Conservation (phyloP, 2,797 vertebrate genomes). For the Poliocrania exsul region DNA sequence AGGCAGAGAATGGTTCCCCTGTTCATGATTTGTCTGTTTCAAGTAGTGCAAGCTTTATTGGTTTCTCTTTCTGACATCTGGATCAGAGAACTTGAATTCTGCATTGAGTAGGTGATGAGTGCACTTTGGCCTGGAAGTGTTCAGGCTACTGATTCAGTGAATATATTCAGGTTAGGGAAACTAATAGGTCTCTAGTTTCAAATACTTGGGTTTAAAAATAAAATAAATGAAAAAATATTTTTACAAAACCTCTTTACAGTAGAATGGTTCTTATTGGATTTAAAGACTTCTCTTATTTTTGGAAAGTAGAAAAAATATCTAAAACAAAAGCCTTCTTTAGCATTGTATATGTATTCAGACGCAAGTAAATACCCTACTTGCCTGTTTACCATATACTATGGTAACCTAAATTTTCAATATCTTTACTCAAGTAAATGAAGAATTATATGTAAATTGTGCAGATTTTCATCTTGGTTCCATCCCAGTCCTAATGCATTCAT, state of each 20-base stretch:
- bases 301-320: background rate
- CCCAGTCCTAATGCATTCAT: background rate
- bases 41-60: background rate
- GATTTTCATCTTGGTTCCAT: background rate
- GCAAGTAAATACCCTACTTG: background rate
- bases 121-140: background rate
- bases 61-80: constrained; percentile 55
- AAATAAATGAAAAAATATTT: background rate
- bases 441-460: background rate
- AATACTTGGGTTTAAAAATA: background rate
- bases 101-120: background rate
- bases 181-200: background rate
- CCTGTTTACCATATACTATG: accelerated
- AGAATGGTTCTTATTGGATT: background rate
- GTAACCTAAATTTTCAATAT: background rate
- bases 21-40: constrained; percentile 15
- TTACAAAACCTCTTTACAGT: background rate
- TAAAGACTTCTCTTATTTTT: background rate
- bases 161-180: background rate
- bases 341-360: background rate
- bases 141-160: background rate
- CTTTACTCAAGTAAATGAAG: background rate
- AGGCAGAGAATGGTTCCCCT: constrained; percentile 45
- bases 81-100: background rate
- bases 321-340: background rate